These are phyloP conservation scores for Teleopsis dalmanni DNA, from an alignment of 1,140 invertebrate species.

Conservation along the genomic window DNA sequence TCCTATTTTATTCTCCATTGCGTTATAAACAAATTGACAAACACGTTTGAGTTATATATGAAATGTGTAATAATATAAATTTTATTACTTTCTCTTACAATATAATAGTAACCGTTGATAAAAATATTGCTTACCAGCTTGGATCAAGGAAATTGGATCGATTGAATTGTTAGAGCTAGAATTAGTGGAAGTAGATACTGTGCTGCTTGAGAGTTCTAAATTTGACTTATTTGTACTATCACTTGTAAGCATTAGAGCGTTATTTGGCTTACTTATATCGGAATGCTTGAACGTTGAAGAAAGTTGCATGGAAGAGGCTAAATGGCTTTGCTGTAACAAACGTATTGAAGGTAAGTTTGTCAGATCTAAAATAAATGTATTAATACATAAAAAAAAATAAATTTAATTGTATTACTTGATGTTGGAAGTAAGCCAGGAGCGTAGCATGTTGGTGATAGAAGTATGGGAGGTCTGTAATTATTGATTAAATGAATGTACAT, in stretches of 20 bases:
- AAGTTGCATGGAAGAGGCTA: slow-evolving; percentile 37
- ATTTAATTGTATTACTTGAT: slow-evolving; percentile 32
- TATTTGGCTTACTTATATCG: slow-evolving; percentile 34
- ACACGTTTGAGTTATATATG: no score
- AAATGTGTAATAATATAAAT: no score
- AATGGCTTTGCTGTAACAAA: slow-evolving; percentile 38
- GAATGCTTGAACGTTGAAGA: slow-evolving; percentile 28
- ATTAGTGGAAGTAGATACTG: slow-evolving; percentile 34
- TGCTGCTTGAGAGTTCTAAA: slow-evolving; percentile 31
- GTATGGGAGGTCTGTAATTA: slow-evolving; percentile 42
- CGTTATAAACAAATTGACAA: no score
- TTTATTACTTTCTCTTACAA: no score
- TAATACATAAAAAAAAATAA: slow-evolving; percentile 3
- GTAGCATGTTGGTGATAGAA: slow-evolving; percentile 43
- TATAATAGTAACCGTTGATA: no score
- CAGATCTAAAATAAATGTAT: slow-evolving; percentile 22
- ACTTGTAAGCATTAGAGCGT: slow-evolving; percentile 5
- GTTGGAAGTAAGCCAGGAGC: slow-evolving; percentile 43
- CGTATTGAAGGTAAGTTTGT: slow-evolving; percentile 31
- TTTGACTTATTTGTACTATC: slow-evolving; percentile 2
- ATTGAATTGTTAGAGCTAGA: slow-evolving; percentile 40
- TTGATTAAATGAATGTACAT: background rate
- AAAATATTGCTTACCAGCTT: no score
- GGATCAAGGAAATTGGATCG: slow-evolving; percentile 37
- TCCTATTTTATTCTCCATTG: no score